These are phyloP conservation scores for Bellardia bayeri DNA, from an alignment of 2,888 invertebrate species.

Conservation along the genomic window DNA sequence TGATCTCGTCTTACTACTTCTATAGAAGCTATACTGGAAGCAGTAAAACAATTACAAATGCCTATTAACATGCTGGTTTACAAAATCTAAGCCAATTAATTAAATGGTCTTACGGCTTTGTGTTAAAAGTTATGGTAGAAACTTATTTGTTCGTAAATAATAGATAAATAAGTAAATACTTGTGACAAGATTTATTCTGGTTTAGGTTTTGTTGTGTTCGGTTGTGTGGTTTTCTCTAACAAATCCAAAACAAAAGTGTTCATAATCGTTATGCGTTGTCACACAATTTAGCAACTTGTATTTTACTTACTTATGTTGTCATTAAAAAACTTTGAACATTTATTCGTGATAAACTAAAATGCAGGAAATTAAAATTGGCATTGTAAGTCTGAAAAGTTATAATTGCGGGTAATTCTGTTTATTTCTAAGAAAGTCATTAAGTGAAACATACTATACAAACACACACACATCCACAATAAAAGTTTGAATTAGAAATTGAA, in stretches of 20 bases:
- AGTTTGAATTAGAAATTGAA: not conserved
- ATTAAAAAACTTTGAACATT: conserved; percentile 31
- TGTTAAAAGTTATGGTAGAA: not conserved
- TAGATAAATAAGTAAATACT: not conserved
- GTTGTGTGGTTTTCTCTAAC: not conserved
- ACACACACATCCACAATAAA: no score
- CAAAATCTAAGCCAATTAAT: not conserved
- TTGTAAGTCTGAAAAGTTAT: conserved; percentile 1
- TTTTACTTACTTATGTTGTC: conserved; percentile 8
- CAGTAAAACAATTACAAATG: no score
- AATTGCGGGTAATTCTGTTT: conserved; percentile 30
- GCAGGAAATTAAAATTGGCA: not conserved
- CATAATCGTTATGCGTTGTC: conserved; percentile 30
- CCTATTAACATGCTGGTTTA: no score
- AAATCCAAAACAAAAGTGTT: not conserved
- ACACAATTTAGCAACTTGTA: conserved; percentile 23
- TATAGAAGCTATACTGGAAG: no score
- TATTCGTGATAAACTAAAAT: not conserved
- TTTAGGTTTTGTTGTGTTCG: not conserved
- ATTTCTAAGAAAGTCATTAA: not conserved
- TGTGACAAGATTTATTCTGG: not conserved
- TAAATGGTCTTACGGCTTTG: not conserved
- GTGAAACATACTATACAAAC: not conserved
- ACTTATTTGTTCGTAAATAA: not conserved
- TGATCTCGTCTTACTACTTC: no score